Percentiles rank a stretch among this genome's conserved stretches.
Conservation (phyloP, 2,888 invertebrate species). For the Drosophila melanosoma region DNA sequence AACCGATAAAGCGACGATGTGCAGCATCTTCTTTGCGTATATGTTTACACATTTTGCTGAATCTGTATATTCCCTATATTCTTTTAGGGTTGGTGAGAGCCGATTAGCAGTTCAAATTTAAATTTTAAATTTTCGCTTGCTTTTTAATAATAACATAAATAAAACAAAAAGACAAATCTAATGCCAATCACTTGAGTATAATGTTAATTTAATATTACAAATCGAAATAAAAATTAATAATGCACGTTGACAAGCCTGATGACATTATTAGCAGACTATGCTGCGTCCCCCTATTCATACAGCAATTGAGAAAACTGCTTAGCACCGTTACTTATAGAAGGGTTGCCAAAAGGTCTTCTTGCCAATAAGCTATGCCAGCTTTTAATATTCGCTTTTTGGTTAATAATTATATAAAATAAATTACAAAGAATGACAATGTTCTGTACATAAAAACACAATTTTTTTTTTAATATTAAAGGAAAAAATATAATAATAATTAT, state of each 20-base stretch:
- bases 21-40: slow-evolving; percentile 11
- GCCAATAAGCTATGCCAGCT: neutral
- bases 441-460: neutral
- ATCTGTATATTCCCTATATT: neutral
- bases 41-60: neutral
- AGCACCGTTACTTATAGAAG: neutral
- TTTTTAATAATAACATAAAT: neutral
- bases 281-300: too few relatives aligned
- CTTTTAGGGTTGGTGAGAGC: neutral
- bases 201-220: neutral
- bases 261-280: too few relatives aligned
- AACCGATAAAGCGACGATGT: slow-evolving; percentile 27
- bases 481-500: too few relatives aligned
- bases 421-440: neutral
- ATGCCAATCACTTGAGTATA: neutral
- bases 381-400: neutral
- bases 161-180: neutral
- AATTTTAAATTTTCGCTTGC: neutral
- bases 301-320: too few relatives aligned
- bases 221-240: neutral
- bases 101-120: neutral
- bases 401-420: neutral
- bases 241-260: too few relatives aligned
- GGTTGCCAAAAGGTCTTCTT: neutral
- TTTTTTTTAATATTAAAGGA: neutral